Base-by-base conservation (phyloP, 2,113 vertebrate species). In the Eidolon helvum region DNA sequence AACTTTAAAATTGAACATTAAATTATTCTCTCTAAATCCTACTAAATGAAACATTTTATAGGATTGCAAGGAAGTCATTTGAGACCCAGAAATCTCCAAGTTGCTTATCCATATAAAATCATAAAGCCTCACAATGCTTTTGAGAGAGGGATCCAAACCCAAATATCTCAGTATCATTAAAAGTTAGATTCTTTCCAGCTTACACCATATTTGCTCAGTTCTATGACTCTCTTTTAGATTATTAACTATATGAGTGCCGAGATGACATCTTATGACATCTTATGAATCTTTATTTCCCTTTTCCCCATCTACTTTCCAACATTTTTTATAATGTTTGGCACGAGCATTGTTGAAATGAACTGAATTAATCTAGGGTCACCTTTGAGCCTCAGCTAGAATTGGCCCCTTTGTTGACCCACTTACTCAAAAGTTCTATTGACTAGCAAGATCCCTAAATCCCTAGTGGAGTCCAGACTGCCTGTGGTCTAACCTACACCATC, bases 1-100 rank as follows among this genome's bases (percentile, higher is more conserved):
- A 68, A 48, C 43, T 95, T 83, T 53, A 38, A 68, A 82, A 71
- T 24, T 88, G 33, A 86, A 91, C 22, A 61, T 43, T 93, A 90
- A 93, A 75, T 86, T 6, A 88, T 87, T 66, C 38, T 79, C 74
- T 95, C 90, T 92, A 61, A 92, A 33, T 92, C 68, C 59, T 82
- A 69, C 68, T 63, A 66, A 90, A 16, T 61, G 61, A 83, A 78
- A 92, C 30, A 78, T 40, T 95, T 95, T 88, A 85, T 10, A 57
- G 4, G 30, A 61, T 66, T 68, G 3, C 19, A 80, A 35, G 33
- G 24, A 78, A 83, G 38, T 38, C 53, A 53, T 63, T 43, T 68
- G 48, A 90, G 68, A 69, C 19, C 22, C 50, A 94, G 78, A 83
- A 53, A 87, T 92, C 71, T 95, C 43, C 38, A 83, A 90, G 68